Percentiles rank a stretch among this genome's conserved stretches.
Conservation (phyloP, 2,888 invertebrate species). For the Glyphotaelius pellucidus region DNA sequence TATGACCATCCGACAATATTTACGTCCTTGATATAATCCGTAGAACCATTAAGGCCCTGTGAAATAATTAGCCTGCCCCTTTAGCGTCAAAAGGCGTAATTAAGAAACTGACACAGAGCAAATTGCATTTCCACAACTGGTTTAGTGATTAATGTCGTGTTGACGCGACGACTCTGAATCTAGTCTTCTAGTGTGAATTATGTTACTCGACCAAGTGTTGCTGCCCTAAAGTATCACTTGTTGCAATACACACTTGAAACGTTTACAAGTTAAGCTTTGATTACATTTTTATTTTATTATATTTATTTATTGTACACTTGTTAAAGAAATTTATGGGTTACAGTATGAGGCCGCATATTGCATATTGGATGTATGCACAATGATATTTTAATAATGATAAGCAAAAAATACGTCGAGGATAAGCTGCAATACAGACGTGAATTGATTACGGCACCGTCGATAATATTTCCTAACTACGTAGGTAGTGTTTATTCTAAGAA, state of each 20-base stretch:
- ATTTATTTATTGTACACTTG: too few species aligned
- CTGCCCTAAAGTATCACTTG: not conserved
- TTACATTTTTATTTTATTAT: too few species aligned
- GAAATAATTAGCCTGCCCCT: slow-evolving; percentile 11
- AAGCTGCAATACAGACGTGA: too few species aligned
- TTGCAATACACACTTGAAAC: not conserved
- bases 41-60: not conserved
- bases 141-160: slow-evolving; percentile 53
- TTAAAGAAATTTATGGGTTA: too few species aligned
- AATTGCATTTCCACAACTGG: slow-evolving; percentile 35
- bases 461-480: too few species aligned
- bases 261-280: too few species aligned
- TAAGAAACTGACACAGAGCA: slow-evolving; percentile 34
- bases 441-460: too few species aligned
- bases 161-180: slow-evolving; percentile 48
- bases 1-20: not conserved
- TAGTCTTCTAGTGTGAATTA: slow-evolving; percentile 29
- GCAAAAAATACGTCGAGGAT: too few species aligned
- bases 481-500: too few species aligned
- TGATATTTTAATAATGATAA: too few species aligned
- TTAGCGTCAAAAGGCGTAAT: slow-evolving; percentile 18
- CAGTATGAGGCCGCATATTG: too few species aligned
- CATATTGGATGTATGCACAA: too few species aligned
- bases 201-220: not conserved
- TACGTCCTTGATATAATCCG: not conserved